A percentile compares a stretch with the other conserved stretches of the same genome.
phyloP scores from a whole-genome alignment of 2,797 vertebrate genomes.

The Centroberyx gerrardi region DNA sequence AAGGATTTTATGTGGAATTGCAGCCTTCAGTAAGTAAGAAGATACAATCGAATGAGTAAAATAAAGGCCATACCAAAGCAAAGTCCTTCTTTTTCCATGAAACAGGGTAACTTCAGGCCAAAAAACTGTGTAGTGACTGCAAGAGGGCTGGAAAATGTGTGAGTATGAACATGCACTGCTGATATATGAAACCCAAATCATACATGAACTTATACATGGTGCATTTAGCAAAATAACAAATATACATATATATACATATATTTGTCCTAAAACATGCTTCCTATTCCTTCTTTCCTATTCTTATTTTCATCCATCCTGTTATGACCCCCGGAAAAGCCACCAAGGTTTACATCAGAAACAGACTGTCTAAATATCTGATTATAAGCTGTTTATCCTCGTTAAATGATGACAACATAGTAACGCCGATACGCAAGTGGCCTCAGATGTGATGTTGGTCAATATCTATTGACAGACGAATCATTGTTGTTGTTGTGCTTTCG shows the following conservation, averaged over 20 bases:
- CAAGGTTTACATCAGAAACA: conserved; percentile 74
- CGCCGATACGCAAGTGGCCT: conserved; percentile 80
- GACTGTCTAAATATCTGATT: conserved; percentile 82
- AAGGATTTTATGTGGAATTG: conserved; percentile 55
- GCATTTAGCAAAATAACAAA: background rate
- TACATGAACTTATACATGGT: conserved; percentile 11
- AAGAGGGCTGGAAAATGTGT: too few species aligned
- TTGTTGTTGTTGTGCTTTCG: conserved; percentile 83
- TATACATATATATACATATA: too few species aligned
- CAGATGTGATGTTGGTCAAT: conserved; percentile 83
- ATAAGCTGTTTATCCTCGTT: conserved; percentile 84
- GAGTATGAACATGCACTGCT: background rate
- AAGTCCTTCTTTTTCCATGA: background rate
- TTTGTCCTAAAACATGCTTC: conserved; percentile 11
- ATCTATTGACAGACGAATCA: conserved; percentile 87
- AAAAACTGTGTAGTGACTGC: background rate
- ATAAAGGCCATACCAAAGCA: background rate
- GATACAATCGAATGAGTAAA: conserved; percentile 31
- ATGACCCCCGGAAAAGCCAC: conserved; percentile 54
- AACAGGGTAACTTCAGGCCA: background rate
- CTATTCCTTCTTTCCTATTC: conserved; percentile 23
- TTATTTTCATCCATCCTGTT: conserved; percentile 10
- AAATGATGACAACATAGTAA: conserved; percentile 83
- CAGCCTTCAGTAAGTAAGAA: conserved; percentile 27
- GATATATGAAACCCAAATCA: conserved; percentile 25